Conservation (phyloP, 2,888 invertebrate genomes). For the Caradrina kadenii region DNA sequence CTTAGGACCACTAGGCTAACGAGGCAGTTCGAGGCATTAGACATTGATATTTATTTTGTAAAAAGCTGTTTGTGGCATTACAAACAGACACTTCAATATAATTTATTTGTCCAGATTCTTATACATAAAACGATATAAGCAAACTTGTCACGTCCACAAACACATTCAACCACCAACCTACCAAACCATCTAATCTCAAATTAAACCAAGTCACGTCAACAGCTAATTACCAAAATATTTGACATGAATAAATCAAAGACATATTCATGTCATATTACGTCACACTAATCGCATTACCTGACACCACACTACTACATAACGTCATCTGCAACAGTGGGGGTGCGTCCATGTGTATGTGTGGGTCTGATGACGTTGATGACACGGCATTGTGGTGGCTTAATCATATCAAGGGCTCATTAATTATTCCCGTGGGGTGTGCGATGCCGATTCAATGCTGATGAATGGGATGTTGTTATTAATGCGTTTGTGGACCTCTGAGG, state of each 20-base stretch:
- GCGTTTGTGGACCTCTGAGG: conserved; percentile 42
- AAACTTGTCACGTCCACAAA: no score
- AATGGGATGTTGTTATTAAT: conserved; percentile 72
- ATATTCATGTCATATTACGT: conserved; percentile 73
- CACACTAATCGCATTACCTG: conserved; percentile 78
- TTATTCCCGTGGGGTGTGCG: conserved; percentile 78
- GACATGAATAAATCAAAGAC: conserved; percentile 64
- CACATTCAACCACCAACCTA: no score
- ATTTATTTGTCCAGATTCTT: no score
- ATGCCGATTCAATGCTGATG: conserved; percentile 76
- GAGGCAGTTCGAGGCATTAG: no score
- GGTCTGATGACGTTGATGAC: conserved; percentile 78
- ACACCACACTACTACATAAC: conserved; percentile 29
- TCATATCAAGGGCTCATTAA: conserved; percentile 85
- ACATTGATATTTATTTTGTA: no score
- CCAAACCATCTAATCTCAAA: neutral
- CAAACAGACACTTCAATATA: no score
- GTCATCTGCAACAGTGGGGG: conserved; percentile 23
- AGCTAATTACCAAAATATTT: conserved; percentile 62
- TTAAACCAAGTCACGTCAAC: conserved; percentile 40
- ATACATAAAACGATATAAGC: no score
- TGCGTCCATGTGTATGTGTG: conserved; percentile 44
- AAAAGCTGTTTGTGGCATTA: no score
- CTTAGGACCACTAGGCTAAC: no score
- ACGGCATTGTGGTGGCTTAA: conserved; percentile 84